Evolutionary conservation across 1,140 invertebrate genomes (phyloP), one percentile per base, ranked within the genome.

Genomic region (Parasteatoda tepidariorum): DNA sequence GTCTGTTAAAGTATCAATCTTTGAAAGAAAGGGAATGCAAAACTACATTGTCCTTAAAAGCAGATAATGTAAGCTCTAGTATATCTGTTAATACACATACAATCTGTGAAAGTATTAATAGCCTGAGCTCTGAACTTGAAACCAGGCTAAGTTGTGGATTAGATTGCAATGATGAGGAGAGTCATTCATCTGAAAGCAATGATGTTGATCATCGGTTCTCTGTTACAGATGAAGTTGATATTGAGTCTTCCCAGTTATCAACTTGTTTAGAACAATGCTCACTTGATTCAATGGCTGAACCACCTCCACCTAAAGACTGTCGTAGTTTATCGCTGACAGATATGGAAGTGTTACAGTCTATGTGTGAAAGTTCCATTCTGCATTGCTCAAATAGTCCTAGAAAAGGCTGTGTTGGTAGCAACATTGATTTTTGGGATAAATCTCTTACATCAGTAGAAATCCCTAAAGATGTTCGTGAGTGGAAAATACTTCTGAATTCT

Each of bases 391-490:
- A 55, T 78, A 57, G 26, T 31, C 7, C 61, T 22, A 78, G n/a
- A 34, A 70, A 48, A 71, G 54, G 28, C 26, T 70, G 34, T 13
- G 70, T 41, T 38, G 57, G 61, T 33, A 38, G 41, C 3, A 18
- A 31, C 22, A 28, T 38, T 0, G 11, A 5, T 59, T 73, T 55
- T 31, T 33, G 54, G 15, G 38, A 54, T 7, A 75, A 84, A 22
- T 5, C 54, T 9, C 26, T 64, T 11, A 28, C 54, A 3, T 55
- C 48, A 7, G 78, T 86, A n/a, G 71, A 86, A 54, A 85, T 86
- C 48, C 85, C 86, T 0, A 83, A 83, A 15, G 87, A 87, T 79
- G 85, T 87, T 22, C 81, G 86, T 3, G 86, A 87, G 26, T 86
- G 86, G 85, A 86, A 86, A 59, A 83, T 86, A 48, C 38, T 85